Conservation (phyloP, 92 coral and sea anemone species). For the Ricordea florida region DNA sequence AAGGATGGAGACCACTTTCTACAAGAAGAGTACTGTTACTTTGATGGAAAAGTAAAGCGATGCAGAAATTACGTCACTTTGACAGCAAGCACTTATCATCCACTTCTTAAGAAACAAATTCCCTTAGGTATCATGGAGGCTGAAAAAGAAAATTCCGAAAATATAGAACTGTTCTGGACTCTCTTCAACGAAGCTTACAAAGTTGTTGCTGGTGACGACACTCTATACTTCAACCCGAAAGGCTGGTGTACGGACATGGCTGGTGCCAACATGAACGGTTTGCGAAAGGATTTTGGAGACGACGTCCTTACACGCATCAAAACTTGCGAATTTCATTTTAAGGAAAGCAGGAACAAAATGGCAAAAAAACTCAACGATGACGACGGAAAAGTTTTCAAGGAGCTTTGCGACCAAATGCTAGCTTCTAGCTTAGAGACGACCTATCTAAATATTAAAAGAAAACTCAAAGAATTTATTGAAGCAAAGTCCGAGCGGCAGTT, state of each 20-base stretch:
- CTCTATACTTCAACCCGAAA: conserved; percentile 6
- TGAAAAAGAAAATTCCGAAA: conserved; percentile 41
- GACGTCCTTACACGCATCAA: conserved; percentile 23
- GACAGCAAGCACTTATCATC: conserved; percentile 66
- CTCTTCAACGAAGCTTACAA: conserved; percentile 29
- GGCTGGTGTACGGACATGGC: conserved; percentile 73
- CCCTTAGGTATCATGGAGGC: conserved; percentile 48
- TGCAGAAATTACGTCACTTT: conserved; percentile 59
- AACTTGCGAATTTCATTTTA: conserved; percentile 64
- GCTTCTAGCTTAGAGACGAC: neutral
- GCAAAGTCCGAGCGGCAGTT: conserved; percentile 1
- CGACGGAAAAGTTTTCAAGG: neutral
- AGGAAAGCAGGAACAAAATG: conserved; percentile 48
- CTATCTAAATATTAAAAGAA: neutral
- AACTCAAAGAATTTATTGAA: conserved; percentile 3
- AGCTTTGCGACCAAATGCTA: conserved; percentile 8
- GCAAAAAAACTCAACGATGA: conserved; percentile 9
- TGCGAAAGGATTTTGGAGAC: conserved; percentile 36
- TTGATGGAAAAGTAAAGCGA: conserved; percentile 66
- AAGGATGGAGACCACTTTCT: conserved; percentile 54
- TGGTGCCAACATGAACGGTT: conserved; percentile 57
- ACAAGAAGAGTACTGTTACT: conserved; percentile 49
- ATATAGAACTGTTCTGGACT: conserved; percentile 39
- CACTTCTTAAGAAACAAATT: conserved; percentile 37
- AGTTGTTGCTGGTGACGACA: neutral